These are phyloP conservation scores for Spinus pinus DNA, from an alignment of 2,797 vertebrate genomes.

Conservation along the genomic window DNA sequence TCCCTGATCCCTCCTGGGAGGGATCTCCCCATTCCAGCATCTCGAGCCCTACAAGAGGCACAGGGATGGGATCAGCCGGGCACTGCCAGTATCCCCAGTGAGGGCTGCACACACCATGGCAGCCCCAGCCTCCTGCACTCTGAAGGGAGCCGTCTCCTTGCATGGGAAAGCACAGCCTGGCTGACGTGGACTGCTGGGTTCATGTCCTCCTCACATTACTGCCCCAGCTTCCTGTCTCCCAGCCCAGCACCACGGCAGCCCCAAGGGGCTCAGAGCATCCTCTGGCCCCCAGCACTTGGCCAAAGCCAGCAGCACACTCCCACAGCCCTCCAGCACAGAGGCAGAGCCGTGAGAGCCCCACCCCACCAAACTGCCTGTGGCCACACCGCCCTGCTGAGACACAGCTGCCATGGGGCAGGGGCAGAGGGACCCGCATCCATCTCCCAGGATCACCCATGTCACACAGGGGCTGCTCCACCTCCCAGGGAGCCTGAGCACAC, in stretches of 20 bases:
- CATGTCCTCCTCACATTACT: background rate
- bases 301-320: background rate
- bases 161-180: background rate
- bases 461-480: background rate
- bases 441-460: background rate
- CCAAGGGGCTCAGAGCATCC: background rate
- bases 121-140: background rate
- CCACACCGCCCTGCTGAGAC: background rate
- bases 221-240: background rate
- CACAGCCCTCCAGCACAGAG: background rate
- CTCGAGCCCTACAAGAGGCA: background rate
- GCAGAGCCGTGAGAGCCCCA: accelerated
- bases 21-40: background rate
- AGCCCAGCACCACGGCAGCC: background rate
- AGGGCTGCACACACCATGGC: background rate
- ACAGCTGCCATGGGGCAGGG: background rate
- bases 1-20: background rate
- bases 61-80: background rate
- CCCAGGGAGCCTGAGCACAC: background rate
- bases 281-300: background rate
- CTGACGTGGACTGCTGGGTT: background rate
- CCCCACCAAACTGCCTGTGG: background rate
- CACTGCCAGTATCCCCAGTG: background rate
- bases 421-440: background rate
- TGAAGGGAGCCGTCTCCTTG: accelerated